Percentiles rank a stretch among this genome's conserved stretches.
Evolutionary conservation across 2,797 vertebrate species (phyloP).

Genomic region (Columba guinea): DNA sequence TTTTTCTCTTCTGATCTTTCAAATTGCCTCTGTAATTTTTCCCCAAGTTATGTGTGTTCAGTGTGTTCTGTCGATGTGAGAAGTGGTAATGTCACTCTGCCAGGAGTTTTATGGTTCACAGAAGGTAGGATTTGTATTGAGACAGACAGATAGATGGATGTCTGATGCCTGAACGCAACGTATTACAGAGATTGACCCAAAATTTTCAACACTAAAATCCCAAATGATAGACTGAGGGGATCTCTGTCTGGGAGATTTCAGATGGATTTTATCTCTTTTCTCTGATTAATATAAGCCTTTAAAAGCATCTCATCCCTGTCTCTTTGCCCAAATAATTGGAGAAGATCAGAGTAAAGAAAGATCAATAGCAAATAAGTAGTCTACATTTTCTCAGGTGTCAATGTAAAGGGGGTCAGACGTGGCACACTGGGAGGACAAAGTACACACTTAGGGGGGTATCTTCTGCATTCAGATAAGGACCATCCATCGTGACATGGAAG

Average conservation of each 20-base stretch:
- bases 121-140: slow-evolving; percentile 54
- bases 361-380: slow-evolving; percentile 10
- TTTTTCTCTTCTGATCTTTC: slow-evolving; percentile 41
- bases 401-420: neutral
- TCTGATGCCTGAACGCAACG: slow-evolving; percentile 11
- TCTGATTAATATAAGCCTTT: slow-evolving; percentile 41
- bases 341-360: slow-evolving; percentile 10
- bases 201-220: slow-evolving; percentile 39
- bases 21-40: slow-evolving; percentile 42
- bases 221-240: neutral
- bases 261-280: slow-evolving; percentile 4
- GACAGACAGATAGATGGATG: slow-evolving; percentile 46
- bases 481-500: fast-evolving
- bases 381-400: neutral
- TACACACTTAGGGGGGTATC: neutral
- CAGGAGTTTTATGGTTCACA: slow-evolving; percentile 56
- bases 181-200: slow-evolving; percentile 47
- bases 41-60: slow-evolving; percentile 9
- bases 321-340: slow-evolving; percentile 29
- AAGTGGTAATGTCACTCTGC: slow-evolving; percentile 46
- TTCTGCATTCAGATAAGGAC: neutral
- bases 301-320: neutral
- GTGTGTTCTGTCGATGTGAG: slow-evolving; percentile 37
- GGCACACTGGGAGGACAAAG: neutral
- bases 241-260: slow-evolving; percentile 20